Conservation (phyloP, 2,888 invertebrate genomes). For the Chrysolina americana region DNA sequence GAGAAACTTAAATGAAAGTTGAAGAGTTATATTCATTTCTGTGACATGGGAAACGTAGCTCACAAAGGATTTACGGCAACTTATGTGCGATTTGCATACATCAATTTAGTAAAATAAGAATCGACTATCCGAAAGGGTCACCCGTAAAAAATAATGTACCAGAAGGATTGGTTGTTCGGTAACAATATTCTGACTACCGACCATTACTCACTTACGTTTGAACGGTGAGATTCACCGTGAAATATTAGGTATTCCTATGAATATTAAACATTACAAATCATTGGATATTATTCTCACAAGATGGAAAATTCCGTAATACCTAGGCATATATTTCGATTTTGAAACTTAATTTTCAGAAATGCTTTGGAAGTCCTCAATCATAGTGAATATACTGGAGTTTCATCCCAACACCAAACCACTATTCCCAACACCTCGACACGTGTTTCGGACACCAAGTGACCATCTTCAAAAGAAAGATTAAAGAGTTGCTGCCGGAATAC, state of each 20-base stretch:
- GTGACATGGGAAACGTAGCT: conserved; percentile 48
- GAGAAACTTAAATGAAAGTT: conserved; percentile 49
- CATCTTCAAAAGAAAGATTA: no score
- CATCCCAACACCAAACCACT: no score
- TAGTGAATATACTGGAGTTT: no score
- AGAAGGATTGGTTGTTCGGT: not conserved
- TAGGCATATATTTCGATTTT: no score
- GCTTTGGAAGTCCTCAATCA: no score
- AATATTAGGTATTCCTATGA: not conserved
- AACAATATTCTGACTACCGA: not conserved
- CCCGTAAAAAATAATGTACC: conserved; percentile 1
- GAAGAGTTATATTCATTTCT: conserved; percentile 46
- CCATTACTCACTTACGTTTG: not conserved
- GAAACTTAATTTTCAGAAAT: no score
- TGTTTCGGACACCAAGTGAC: no score
- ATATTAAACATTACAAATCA: no score
- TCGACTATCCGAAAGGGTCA: conserved; percentile 37
- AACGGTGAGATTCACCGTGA: not conserved
- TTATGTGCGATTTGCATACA: conserved; percentile 44
- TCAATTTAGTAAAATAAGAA: conserved; percentile 38
- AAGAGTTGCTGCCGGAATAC: no score
- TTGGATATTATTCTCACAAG: no score
- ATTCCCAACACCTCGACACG: no score
- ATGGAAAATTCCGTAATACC: no score
- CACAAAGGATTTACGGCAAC: conserved; percentile 42